Conservation (phyloP, 1,140 invertebrate species). For the Rhizoglyphus robini region DNA sequence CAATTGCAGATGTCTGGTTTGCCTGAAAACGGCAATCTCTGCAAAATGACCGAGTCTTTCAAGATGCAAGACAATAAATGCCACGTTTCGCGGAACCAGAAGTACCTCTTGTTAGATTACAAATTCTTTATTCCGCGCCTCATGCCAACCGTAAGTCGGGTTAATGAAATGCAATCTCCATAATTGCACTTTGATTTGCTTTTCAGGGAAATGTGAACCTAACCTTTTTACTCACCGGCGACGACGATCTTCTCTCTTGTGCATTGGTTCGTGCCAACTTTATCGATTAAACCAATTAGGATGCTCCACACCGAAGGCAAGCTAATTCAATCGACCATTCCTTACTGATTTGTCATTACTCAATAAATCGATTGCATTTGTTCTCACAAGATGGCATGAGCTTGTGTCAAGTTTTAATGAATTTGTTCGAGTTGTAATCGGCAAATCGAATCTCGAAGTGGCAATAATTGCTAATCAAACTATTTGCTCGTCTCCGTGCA, state of each 20-base stretch:
- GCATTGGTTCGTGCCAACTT: background rate
- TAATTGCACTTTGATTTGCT: background rate
- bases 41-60: no score
- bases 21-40: background rate
- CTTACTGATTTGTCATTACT: no score
- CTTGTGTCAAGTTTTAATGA: no score
- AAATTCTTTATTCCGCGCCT: background rate
- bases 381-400: no score
- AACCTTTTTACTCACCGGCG: background rate
- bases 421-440: no score
- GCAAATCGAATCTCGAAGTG: no score
- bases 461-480: no score
- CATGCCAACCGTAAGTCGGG: background rate
- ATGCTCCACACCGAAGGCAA: no score
- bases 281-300: background rate
- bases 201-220: conserved; percentile 1
- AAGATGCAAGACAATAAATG: background rate
- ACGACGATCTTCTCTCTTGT: background rate
- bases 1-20: background rate
- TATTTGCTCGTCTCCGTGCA: no score
- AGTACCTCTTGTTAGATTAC: background rate
- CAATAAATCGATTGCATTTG: no score
- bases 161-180: background rate
- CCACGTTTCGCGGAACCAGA: background rate
- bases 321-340: no score